phyloP scores from a whole-genome alignment of 2,113 vertebrate genomes.

The Alectura lathami region DNA sequence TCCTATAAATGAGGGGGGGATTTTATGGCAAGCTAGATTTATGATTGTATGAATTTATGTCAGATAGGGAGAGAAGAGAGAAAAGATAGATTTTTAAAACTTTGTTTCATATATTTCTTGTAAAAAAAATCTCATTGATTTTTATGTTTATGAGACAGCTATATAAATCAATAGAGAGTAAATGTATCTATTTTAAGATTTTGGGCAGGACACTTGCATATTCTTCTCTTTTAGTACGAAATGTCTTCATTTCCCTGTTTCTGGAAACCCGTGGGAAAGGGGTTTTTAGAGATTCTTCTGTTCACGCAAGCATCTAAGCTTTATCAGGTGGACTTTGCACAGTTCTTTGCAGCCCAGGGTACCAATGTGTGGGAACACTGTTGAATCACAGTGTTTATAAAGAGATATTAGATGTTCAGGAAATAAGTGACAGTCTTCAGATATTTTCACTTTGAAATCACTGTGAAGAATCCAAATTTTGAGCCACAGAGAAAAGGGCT shows the following conservation, averaged over 20 bases:
- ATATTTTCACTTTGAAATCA: not conserved
- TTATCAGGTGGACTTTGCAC: not conserved
- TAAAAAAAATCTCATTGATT: not conserved
- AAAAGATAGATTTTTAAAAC: not conserved
- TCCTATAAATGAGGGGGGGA: not conserved
- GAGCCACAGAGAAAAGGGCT: not conserved
- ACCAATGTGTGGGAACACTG: not conserved
- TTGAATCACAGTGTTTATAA: not conserved
- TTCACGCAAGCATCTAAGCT: not conserved
- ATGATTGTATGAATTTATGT: conserved; percentile 7
- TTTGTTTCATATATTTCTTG: not conserved
- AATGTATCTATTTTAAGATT: not conserved
- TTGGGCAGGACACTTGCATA: not conserved
- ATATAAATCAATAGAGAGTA: not conserved
- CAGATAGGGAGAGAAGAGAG: not conserved
- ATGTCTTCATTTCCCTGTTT: not conserved
- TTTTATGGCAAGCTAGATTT: conserved; percentile 28
- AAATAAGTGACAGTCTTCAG: not conserved
- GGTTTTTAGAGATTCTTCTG: not conserved
- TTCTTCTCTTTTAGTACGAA: not conserved
- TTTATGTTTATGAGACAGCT: not conserved
- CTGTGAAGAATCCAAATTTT: not conserved
- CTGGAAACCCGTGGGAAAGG: not conserved
- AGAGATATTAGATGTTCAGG: not conserved
- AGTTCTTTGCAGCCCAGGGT: not conserved